Conservation (phyloP, 2,113 vertebrate species). For the Alosa alosa region DNA sequence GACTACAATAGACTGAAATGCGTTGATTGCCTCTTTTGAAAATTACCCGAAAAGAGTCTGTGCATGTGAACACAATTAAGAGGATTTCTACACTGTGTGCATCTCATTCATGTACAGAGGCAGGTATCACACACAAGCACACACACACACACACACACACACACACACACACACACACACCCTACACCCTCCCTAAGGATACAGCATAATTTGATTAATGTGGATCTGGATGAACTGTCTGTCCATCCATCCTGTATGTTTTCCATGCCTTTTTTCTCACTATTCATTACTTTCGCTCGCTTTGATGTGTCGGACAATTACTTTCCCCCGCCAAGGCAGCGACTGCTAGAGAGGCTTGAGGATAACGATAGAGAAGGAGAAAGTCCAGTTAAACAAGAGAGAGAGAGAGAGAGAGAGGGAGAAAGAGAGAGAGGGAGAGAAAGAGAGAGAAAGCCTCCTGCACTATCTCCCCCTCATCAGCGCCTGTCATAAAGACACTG, state of each 20-base stretch:
- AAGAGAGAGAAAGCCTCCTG: background rate
- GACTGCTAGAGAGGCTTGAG: background rate
- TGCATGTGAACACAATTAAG: background rate
- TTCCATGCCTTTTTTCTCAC: background rate
- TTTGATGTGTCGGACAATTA: too few species aligned
- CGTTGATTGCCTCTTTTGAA: background rate
- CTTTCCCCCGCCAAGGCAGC: too few species aligned
- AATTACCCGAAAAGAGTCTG: background rate
- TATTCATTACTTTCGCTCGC: background rate
- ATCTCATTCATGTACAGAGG: background rate
- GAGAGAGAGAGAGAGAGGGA: background rate
- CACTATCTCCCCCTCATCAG: background rate
- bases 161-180: slow-evolving; percentile 9
- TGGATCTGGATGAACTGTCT: background rate
- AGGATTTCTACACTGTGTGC: background rate
- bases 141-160: background rate
- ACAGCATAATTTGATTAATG: background rate
- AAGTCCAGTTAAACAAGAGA: background rate
- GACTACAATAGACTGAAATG: background rate
- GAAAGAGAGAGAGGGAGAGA: background rate
- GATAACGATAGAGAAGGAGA: background rate
- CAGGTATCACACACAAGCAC: background rate
- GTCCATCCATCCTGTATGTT: background rate
- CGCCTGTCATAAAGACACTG: slow-evolving; percentile 33
- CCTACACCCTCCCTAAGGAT: background rate